Base-by-base conservation (phyloP, 37 sponge, comb jelly and placozoan genomes). In the Halichondria panicea region DNA sequence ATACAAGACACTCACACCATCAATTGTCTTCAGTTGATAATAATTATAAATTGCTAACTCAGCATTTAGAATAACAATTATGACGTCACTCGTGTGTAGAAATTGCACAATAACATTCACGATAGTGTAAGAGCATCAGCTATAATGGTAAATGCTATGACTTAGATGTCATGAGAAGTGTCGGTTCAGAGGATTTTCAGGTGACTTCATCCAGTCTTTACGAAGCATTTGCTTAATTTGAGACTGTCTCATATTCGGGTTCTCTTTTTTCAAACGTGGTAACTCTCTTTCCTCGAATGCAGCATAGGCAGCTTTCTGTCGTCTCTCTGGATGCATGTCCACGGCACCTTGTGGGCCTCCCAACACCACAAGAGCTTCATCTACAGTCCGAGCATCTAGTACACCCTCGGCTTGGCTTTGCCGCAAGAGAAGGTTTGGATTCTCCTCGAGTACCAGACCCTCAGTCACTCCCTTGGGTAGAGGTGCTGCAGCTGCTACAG, bases 201-300 rank as follows among this genome's bases (percentile, higher is more conserved):
- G 94, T 12, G 99, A 93, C 43, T 91, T 93, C 86, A 80, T 81
- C 99, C 99, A 99, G 48, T 95, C 88, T 67, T 95, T 99, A 77
- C 86, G 63, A 0, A 99, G 66, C 71, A 95, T 61, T 69, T 99
- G 99, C 68, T 91, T 90, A 57, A 99, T 31, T 48, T 99, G 99
- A 31, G 94, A 93, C 77, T 81, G 66, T 12, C 96, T 78, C 76
- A 99, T 42, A 35, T 89, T 83, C 38, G 96, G 94, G 72, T 95
- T 91, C 66, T 88, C 94, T 2, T 71, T 78, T 50, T 90, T 89
- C 42, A 95, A 56, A 32, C 78, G 72, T 33, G 94, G 84, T 65
- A 99, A 39, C 52, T 89, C 80, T 25, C 85, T 72, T 46, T 90
- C 88, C 72, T 99, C 99, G 72, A 91, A 99, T 7, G 80, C 89